Conservation (phyloP, 92 coral and sea anemone species). For the Zoanthus solanderi region DNA sequence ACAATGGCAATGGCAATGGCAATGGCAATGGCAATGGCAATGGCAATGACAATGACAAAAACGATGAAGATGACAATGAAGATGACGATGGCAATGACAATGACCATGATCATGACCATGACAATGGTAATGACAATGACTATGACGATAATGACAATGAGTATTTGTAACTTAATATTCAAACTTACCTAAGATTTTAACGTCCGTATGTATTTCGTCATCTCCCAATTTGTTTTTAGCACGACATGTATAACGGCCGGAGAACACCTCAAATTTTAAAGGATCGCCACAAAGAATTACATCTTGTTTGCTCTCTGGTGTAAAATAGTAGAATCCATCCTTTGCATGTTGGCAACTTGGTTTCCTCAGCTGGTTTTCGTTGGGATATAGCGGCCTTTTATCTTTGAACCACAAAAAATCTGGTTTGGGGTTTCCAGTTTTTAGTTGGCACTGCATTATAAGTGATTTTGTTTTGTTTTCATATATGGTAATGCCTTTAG, state of each 20-base stretch:
- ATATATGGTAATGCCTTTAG: neutral
- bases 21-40: neutral
- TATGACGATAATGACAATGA: neutral
- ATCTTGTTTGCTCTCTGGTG: slow-evolving; percentile 27
- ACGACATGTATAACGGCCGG: slow-evolving; percentile 36
- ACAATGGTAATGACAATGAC: neutral
- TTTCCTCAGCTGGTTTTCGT: neutral
- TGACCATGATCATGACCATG: neutral
- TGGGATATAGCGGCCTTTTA: neutral
- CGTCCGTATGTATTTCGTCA: slow-evolving; percentile 18
- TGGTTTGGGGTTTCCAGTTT: slow-evolving; percentile 28
- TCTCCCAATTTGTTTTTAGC: slow-evolving; percentile 30
- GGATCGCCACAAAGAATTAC: slow-evolving; percentile 29
- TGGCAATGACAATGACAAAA: too few relatives aligned
- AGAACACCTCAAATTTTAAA: slow-evolving; percentile 11
- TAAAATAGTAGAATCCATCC: slow-evolving; percentile 21
- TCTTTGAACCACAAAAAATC: slow-evolving; percentile 31
- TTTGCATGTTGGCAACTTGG: slow-evolving; percentile 13
- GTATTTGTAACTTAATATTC: neutral
- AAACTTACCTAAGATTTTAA: slow-evolving; percentile 29
- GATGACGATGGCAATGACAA: too few relatives aligned
- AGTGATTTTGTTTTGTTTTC: neutral
- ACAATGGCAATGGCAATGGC: too few relatives aligned
- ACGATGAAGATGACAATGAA: too few relatives aligned
- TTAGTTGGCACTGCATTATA: neutral